A percentile compares a stretch with the other conserved stretches of the same genome.
phyloP scores from a whole-genome alignment of 2,888 invertebrate genomes.

The Hydropsyche betteni region DNA sequence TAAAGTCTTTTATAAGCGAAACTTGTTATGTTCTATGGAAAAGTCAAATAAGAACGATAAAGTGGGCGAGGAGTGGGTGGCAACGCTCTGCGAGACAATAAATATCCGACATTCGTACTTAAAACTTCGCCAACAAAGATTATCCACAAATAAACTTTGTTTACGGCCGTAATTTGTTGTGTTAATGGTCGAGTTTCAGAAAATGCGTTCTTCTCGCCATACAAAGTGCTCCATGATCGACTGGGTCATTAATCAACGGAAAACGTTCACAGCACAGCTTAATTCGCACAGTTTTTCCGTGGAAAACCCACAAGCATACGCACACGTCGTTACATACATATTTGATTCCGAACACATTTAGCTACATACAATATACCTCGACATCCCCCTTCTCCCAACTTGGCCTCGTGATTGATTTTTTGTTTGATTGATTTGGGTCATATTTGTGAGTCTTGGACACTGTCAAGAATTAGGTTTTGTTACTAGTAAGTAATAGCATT shows the following conservation, averaged over 20 bases:
- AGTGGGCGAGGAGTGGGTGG: conserved; percentile 11
- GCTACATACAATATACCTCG: too few species aligned
- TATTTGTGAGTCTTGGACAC: too few species aligned
- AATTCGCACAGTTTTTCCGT: too few species aligned
- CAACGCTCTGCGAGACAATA: conserved; percentile 28
- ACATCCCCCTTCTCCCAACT: too few species aligned
- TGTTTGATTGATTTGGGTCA: too few species aligned
- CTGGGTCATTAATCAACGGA: conserved; percentile 22
- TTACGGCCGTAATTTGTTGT: conserved; percentile 35
- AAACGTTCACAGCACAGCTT: neutral
- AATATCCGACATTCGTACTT: conserved; percentile 40
- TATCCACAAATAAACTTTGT: conserved; percentile 38
- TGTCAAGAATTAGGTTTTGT: too few species aligned
- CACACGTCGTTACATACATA: neutral
- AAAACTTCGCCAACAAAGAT: conserved; percentile 38
- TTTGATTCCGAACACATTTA: neutral
- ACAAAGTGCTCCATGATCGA: conserved; percentile 25
- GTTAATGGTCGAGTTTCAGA: conserved; percentile 32
- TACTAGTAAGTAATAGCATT: too few species aligned
- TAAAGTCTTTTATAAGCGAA: conserved; percentile 33
- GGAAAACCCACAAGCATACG: neutral
- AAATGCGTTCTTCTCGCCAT: conserved; percentile 13
- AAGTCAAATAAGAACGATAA: conserved; percentile 34
- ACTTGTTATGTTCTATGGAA: conserved; percentile 29
- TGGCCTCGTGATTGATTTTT: too few species aligned